A percentile compares a stretch with the other conserved stretches of the same genome.
Conservation (phyloP, 2,113 vertebrate genomes). For the Psephotus haematonotus region DNA sequence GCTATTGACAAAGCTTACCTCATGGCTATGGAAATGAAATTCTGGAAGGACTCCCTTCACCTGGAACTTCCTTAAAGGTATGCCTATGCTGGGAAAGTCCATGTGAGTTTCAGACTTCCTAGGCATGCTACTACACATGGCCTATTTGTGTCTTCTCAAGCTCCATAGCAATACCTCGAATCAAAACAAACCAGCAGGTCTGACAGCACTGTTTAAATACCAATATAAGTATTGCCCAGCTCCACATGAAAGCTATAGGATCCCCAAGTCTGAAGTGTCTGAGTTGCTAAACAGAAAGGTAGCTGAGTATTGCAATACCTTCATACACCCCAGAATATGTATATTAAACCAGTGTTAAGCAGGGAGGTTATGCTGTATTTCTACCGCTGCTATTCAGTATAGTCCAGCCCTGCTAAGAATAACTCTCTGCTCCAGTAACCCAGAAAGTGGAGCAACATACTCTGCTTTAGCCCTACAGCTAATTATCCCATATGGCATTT, state of each 20-base stretch:
- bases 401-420: not conserved
- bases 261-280: not conserved
- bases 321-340: not conserved
- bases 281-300: not conserved
- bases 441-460: not conserved
- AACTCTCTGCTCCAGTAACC: slow-evolving; percentile 5
- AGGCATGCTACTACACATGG: not conserved
- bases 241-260: not conserved
- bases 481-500: not conserved
- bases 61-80: not conserved
- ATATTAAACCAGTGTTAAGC: not conserved
- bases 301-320: not conserved
- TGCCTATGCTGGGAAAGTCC: not conserved
- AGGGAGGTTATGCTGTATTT: not conserved
- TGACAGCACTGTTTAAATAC: not conserved
- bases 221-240: not conserved
- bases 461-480: not conserved
- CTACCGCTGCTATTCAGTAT: not conserved
- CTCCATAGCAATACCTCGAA: not conserved
- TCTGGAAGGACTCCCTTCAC: not conserved
- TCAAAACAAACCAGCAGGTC: not conserved
- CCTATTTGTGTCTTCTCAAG: not conserved
- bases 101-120: not conserved
- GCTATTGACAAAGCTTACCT: not conserved
- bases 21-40: not conserved